Conservation (phyloP, 2,797 vertebrate species). For the Ptychadena robeensis region DNA sequence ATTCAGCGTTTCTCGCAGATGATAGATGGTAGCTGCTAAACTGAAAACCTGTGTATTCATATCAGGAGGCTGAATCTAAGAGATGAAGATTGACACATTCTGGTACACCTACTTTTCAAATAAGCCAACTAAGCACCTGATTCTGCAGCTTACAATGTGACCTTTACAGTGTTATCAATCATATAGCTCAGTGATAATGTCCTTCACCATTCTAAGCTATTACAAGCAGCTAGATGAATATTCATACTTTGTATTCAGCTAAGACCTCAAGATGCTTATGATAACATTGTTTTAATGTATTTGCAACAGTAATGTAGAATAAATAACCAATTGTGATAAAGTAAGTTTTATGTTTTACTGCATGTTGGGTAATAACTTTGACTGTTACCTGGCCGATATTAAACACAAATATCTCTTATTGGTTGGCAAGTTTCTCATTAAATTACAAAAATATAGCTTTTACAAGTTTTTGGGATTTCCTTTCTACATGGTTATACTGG, state of each 20-base stretch:
- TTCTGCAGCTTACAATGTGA: not conserved
- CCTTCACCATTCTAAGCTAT: not conserved
- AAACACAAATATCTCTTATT: too few species aligned
- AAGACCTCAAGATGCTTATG: not conserved
- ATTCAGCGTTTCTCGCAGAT: not conserved
- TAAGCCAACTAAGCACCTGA: not conserved
- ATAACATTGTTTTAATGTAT: too few species aligned
- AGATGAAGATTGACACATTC: not conserved
- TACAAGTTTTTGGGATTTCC: too few species aligned
- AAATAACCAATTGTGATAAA: too few species aligned
- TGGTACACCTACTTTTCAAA: not conserved
- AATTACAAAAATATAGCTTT: too few species aligned
- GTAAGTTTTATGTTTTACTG: too few species aligned
- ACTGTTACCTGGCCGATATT: too few species aligned
- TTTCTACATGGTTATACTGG: too few species aligned
- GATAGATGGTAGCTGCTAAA: constrained; percentile 11
- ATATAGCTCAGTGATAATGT: not conserved
- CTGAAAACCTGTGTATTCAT: not conserved
- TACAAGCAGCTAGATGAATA: not conserved
- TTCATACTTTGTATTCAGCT: not conserved
- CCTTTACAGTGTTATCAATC: not conserved
- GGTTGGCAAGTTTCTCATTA: too few species aligned
- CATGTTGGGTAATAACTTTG: too few species aligned
- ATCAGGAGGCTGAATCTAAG: not conserved
- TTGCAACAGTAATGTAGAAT: too few species aligned